Evolutionary conservation across 2,113 vertebrate species (phyloP), one percentile per base, ranked within the genome.

Genomic region (Hypocryptadius cinnamomeus): DNA sequence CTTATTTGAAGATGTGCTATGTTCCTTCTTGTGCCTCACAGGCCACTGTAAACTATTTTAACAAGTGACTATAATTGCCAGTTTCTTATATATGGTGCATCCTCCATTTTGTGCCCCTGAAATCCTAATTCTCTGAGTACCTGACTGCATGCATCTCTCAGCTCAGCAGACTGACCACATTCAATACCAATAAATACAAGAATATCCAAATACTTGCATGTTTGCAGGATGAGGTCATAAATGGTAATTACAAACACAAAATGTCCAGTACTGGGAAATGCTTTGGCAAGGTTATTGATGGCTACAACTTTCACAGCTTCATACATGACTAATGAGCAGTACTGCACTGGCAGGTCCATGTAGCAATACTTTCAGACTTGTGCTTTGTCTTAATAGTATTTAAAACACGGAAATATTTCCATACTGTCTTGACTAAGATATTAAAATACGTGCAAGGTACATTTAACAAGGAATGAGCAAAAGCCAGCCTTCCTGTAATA

Each of bases 1-100:
- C 61, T 94, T 93, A 71, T 77, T 93, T 82, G 37, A 94, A 90
- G 79, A 37, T 81, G 92, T 96, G 93, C 93, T 94, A 94, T 19
- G 60, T 88, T 96, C 79, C 40, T 94, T 88, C 60, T 90, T 83
- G 96, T 96, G 96, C 96, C 95, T 96, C 94, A 84, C 45, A 64
- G 95, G 96, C 95, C 91, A 72, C 90, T 88, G 64, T 83, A 90
- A 94, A 88, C 72, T 53, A 51, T 60, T 92, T 80, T 48, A 94
- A 90, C 24, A 86, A 88, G 94, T 78, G 87, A 91, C 93, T 95
- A 4, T 60, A 68, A 91, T 64, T 63, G 60, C 87, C 85, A 86
- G 47, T 76, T 94, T 79, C 68, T 91, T 79, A 45, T 42, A 73
- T 51, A 87, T 61, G 76, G 87, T 89, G 81, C 81, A 74, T 66